Conservation (phyloP, 2,888 invertebrate species). For the Euzetes globulus region DNA sequence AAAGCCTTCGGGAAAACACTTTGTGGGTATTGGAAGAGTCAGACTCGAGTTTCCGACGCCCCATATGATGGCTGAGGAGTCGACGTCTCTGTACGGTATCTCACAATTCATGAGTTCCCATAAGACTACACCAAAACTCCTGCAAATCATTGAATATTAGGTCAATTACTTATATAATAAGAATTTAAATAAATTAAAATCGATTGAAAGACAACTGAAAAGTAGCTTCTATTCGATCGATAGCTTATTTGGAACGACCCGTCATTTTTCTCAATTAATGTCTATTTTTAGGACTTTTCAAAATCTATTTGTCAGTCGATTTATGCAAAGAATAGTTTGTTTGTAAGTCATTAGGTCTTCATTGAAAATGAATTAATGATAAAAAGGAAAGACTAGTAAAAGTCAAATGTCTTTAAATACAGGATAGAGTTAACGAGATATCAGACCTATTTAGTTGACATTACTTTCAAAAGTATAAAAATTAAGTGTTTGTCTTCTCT, state of each 20-base stretch:
- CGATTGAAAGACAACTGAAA: neutral
- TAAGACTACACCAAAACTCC: slow-evolving; percentile 88
- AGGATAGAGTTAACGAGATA: too few relatives aligned
- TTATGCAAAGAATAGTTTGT: too few relatives aligned
- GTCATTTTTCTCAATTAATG: neutral
- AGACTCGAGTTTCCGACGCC: slow-evolving; percentile 92
- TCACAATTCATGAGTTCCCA: slow-evolving; percentile 96
- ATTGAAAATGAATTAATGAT: too few relatives aligned
- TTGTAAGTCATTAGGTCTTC: too few relatives aligned
- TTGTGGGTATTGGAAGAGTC: slow-evolving; percentile 78
- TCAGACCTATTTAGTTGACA: too few relatives aligned
- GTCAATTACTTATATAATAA: neutral
- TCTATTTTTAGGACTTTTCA: neutral
- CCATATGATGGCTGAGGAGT: slow-evolving; percentile 94
- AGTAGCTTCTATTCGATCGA: neutral
- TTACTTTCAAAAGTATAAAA: too few relatives aligned
- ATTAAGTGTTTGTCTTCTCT: too few relatives aligned
- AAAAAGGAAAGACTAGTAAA: too few relatives aligned
- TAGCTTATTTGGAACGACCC: neutral
- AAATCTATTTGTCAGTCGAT: neutral
- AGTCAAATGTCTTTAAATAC: too few relatives aligned
- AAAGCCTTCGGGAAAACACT: slow-evolving; percentile 56
- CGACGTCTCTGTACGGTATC: slow-evolving; percentile 85
- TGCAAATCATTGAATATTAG: neutral
- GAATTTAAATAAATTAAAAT: neutral